Conservation (phyloP, 1,140 invertebrate species). For the Chironomus tepperi region DNA sequence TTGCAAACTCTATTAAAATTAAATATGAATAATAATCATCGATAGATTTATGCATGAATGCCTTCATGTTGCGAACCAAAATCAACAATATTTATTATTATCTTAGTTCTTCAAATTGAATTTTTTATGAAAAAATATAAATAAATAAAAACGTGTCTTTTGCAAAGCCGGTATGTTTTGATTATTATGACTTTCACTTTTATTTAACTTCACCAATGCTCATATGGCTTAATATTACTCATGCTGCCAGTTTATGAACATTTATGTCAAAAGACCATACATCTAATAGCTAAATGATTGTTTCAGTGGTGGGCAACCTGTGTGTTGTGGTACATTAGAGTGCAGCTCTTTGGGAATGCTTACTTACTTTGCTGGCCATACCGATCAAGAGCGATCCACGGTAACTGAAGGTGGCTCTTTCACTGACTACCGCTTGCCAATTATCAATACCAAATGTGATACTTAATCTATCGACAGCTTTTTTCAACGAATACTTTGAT, state of each 20-base stretch:
- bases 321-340: too few relatives aligned
- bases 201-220: neutral
- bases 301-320: too few relatives aligned
- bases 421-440: too few relatives aligned
- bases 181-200: slow-evolving; percentile 7
- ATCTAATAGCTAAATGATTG: neutral
- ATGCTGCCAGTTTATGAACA: neutral
- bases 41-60: neutral
- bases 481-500: too few relatives aligned
- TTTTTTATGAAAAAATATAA: neutral
- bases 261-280: slow-evolving; percentile 8
- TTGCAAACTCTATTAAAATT: too few relatives aligned
- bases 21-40: neutral
- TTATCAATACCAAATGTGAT: too few relatives aligned
- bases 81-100: neutral
- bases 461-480: too few relatives aligned
- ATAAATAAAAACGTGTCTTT: neutral
- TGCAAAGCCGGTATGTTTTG: neutral
- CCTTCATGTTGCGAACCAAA: too few relatives aligned
- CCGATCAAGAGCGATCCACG: too few relatives aligned
- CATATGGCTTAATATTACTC: neutral
- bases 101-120: neutral
- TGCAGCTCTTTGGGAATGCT: too few relatives aligned
- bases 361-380: too few relatives aligned
- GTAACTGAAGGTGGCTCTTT: too few relatives aligned